phyloP scores from a whole-genome alignment of 2,797 vertebrate genomes.

The Bovichtus variegatus region DNA sequence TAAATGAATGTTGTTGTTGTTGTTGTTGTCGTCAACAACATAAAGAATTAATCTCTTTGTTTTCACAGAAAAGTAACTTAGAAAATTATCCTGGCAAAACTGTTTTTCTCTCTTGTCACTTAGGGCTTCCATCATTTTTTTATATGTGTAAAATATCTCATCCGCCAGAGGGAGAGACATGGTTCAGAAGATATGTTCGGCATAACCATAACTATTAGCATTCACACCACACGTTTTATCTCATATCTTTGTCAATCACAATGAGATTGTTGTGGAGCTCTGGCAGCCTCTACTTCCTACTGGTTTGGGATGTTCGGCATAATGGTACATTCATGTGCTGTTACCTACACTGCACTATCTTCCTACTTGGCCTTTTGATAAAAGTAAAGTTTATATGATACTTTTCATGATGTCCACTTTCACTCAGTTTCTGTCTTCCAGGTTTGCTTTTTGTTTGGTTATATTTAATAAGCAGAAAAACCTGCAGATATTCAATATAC shows the following conservation, averaged over 20 bases:
- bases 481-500: not conserved
- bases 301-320: not conserved
- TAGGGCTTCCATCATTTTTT: no score
- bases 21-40: no score
- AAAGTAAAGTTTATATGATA: not conserved
- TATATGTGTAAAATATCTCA: not conserved
- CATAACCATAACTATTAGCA: no score
- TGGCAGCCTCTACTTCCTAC: not conserved
- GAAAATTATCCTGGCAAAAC: no score
- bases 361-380: not conserved
- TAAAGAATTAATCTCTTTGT: no score
- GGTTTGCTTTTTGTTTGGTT: not conserved
- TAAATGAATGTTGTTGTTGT: no score
- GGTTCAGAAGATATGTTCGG: no score
- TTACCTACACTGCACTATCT: not conserved
- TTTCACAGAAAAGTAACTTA: no score
- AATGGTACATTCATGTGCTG: not conserved
- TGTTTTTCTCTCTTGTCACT: no score
- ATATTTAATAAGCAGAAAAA: not conserved
- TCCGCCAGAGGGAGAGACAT: not conserved
- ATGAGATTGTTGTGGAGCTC: not conserved
- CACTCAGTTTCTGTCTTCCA: no score
- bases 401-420: not conserved
- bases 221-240: not conserved
- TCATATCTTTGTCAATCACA: not conserved